Base-by-base conservation (phyloP, 2,113 vertebrate species). In the Indicator maculatus region DNA sequence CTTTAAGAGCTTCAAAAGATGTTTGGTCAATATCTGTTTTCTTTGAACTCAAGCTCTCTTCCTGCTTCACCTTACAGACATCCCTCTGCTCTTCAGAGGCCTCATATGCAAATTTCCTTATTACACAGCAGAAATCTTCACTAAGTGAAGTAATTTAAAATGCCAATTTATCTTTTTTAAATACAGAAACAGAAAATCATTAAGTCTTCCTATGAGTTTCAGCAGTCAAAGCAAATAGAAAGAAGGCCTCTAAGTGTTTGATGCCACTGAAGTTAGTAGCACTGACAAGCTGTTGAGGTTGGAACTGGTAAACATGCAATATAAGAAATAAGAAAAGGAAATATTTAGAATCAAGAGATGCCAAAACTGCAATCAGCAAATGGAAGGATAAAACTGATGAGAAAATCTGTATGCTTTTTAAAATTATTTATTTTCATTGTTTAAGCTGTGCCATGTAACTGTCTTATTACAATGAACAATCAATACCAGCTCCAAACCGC, bases 301-400 rank as follows among this genome's bases (percentile, higher is more conserved):
- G 63, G 85, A 95, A 69, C 90, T 75, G 88, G 88, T 90, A 59
- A 83, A 26, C 4, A n/a, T 0, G 6, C 76, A 86, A 66, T 26
- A 26, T 79, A 93, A 86, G 61, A 84, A 91, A 89, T 33, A 95
- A n/a, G 39, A 90, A 83, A 86, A 90, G 65, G 80, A 91, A 95
- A 86, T 94, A 95, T 69, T 95, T 91, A 86, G 94, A 83, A 75
- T 45, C 16, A 2, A 75, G 83, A 26, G 30, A 95, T 96, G 96
- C 95, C 96, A 97, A 91, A 93, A 90, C 5, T 81, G 85, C 83
- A 96, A 95, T 95, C 94, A 96, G 93, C 80, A 96, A 95, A 97
- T 95, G 96, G 88, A 96, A 94, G 45, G 66, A 86, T 84, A 91
- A 93, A 95, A 94, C 80, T 69, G 86, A 94, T 94, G 94, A 97